Evolutionary conservation across 2,113 vertebrate genomes (phyloP).

Genomic region (Ardeotis arabs): DNA sequence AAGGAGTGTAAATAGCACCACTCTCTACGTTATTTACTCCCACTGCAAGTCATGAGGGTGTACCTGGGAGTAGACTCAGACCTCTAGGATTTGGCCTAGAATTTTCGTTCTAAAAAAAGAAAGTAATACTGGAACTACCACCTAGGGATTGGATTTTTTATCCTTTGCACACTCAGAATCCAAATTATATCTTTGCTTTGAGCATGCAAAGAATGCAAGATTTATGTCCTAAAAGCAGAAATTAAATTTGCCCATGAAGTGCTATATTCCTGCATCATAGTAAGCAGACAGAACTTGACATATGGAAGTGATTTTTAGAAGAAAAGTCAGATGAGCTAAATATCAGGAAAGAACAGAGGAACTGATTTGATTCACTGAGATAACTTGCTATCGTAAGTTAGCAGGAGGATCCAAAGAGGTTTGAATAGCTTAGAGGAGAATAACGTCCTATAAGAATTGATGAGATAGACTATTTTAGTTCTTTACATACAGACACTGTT

Average conservation of each 20-base stretch:
- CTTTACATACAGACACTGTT: background rate
- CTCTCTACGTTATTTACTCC: accelerated
- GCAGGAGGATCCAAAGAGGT: background rate
- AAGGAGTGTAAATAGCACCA: background rate
- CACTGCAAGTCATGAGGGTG: background rate
- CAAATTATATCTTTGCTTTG: background rate
- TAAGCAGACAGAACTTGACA: background rate
- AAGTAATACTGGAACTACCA: background rate
- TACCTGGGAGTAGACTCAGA: background rate
- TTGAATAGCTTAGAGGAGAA: background rate
- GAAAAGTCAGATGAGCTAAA: background rate
- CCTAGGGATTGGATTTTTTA: background rate
- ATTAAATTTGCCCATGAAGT: background rate
- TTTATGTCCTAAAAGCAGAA: background rate
- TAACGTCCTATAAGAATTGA: background rate
- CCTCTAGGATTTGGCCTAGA: background rate
- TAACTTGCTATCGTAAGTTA: background rate
- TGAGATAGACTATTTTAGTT: background rate
- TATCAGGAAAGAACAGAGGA: background rate
- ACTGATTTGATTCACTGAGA: background rate
- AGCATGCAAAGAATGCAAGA: background rate
- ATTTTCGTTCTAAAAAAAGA: background rate
- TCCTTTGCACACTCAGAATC: background rate
- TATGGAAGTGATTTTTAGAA: background rate
- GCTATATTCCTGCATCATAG: background rate